Conservation (phyloP, 2,797 vertebrate species). For the Otus scops region DNA sequence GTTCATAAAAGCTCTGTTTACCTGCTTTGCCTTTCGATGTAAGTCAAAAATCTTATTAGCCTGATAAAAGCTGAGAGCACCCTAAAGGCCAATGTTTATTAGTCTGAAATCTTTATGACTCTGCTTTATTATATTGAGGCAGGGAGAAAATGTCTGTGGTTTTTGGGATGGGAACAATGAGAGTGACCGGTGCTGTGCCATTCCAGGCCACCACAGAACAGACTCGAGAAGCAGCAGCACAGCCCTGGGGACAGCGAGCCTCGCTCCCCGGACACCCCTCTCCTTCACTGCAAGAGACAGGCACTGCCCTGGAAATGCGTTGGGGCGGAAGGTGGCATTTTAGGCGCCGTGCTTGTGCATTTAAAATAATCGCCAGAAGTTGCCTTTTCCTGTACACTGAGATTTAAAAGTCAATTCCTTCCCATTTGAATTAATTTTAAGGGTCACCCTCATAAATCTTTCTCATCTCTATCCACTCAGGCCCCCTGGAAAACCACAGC, state of each 20-base stretch:
- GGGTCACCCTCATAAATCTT: not conserved
- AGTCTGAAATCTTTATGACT: not conserved
- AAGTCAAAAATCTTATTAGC: constrained; percentile 35
- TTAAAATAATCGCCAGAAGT: not conserved
- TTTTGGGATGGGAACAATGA: not conserved
- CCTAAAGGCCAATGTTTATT: constrained; percentile 31
- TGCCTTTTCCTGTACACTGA: not conserved
- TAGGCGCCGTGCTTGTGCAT: no score
- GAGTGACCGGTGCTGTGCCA: accelerated
- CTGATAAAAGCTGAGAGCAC: not conserved
- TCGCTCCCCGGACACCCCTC: not conserved
- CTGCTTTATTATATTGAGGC: not conserved
- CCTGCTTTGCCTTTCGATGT: not conserved
- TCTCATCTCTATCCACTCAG: not conserved
- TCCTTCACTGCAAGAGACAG: accelerated
- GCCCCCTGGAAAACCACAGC: not conserved
- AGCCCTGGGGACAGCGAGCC: not conserved
- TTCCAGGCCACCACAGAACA: accelerated
- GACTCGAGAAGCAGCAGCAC: not conserved
- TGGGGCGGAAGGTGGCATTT: not conserved
- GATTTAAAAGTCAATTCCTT: not conserved
- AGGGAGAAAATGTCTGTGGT: accelerated
- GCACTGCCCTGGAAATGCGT: accelerated
- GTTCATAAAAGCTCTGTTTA: not conserved
- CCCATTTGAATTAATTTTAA: not conserved